phyloP scores from a whole-genome alignment of 1,140 invertebrate genomes.

The Agrilus planipennis region DNA sequence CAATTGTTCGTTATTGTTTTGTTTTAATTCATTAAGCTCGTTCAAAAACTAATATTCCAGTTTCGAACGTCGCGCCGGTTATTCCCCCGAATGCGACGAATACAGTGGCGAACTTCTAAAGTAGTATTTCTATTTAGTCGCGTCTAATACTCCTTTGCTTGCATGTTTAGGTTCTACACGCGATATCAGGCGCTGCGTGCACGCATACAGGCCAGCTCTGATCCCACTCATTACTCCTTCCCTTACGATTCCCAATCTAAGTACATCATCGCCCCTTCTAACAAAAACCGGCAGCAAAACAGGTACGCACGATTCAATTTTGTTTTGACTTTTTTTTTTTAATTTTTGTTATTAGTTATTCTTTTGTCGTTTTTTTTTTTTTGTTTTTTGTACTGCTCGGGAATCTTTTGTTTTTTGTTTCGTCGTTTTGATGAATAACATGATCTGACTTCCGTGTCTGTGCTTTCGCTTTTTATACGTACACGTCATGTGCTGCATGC shows the following conservation, averaged over 20 bases:
- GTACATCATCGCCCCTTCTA: constrained; percentile 27
- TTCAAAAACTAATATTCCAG: too few species aligned
- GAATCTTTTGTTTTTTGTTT: too few species aligned
- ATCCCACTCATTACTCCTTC: constrained; percentile 12
- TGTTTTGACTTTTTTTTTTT: constrained; percentile 6
- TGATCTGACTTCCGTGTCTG: too few species aligned
- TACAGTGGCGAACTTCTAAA: too few species aligned
- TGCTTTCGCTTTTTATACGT: too few species aligned
- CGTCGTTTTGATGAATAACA: too few species aligned
- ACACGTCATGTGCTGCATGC: too few species aligned
- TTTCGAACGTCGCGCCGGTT: too few species aligned
- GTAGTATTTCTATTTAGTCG: constrained; percentile 20
- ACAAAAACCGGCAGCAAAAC: constrained; percentile 39
- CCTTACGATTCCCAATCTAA: constrained; percentile 11
- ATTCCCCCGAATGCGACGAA: too few species aligned
- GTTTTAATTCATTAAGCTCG: too few species aligned
- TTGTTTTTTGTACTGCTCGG: too few species aligned
- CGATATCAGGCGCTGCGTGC: constrained; percentile 73
- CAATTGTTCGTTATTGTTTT: too few species aligned
- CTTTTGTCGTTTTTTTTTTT: not conserved
- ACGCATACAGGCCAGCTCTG: constrained; percentile 59
- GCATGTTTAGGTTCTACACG: constrained; percentile 68
- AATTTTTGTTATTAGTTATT: not conserved
- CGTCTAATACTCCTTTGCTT: constrained; percentile 24
- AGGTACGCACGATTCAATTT: constrained; percentile 31